A percentile compares a stretch with the other conserved stretches of the same genome.
phyloP scores from a whole-genome alignment of 2,797 vertebrate species.

The Thripadectes ignobilis region DNA sequence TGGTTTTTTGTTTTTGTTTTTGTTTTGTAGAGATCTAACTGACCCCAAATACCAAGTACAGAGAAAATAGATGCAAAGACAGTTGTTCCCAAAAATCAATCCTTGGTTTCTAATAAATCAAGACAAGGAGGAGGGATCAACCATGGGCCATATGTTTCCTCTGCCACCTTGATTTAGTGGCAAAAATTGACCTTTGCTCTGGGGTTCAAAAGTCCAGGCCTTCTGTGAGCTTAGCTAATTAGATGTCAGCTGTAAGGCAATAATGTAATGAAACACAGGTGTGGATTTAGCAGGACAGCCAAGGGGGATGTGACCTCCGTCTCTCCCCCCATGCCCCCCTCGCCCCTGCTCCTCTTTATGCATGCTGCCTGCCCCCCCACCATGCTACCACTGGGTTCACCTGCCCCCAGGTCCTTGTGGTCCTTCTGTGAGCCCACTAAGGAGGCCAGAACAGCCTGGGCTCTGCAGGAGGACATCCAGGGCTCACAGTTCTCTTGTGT shows the following conservation, averaged over 20 bases:
- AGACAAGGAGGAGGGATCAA: background rate
- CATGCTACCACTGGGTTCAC: accelerated
- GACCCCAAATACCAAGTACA: background rate
- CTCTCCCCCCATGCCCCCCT: background rate
- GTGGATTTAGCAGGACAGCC: background rate
- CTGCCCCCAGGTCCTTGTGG: accelerated
- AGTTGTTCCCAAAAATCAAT: background rate
- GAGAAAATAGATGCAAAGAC: background rate
- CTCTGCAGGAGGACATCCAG: background rate
- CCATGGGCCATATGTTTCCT: constrained; percentile 11
- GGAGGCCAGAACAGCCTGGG: background rate
- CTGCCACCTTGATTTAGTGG: constrained; percentile 37
- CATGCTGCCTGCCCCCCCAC: background rate
- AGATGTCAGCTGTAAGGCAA: constrained; percentile 27
- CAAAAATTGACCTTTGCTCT: constrained; percentile 51
- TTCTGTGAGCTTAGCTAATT: constrained; percentile 39
- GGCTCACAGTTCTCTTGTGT: background rate
- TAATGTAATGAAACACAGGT: constrained; percentile 31
- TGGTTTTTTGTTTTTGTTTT: background rate
- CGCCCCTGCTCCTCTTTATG: background rate
- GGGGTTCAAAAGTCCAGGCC: constrained; percentile 23
- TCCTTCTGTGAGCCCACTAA: background rate
- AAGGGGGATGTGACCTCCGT: background rate
- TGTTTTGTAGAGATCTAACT: background rate
- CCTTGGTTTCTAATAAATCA: background rate